A percentile compares a stretch with the other conserved stretches of the same genome.
phyloP scores from a whole-genome alignment of 1,140 invertebrate species.

The Drosophila grimshawi region DNA sequence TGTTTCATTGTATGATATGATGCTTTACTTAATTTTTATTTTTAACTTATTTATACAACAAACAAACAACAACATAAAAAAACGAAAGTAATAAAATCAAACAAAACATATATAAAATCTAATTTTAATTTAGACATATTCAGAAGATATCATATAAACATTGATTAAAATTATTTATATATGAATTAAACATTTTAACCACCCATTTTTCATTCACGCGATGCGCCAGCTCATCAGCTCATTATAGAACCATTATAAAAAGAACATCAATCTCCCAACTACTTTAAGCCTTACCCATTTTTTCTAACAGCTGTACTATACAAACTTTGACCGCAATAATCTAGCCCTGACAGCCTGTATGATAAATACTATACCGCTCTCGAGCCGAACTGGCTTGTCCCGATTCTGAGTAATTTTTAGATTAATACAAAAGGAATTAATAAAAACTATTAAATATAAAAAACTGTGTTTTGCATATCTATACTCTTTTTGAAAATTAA shows the following conservation, averaged over 20 bases:
- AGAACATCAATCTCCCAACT: slow-evolving; percentile 28
- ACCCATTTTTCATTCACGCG: slow-evolving; percentile 31
- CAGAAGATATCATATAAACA: slow-evolving; percentile 38
- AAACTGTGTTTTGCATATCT: slow-evolving; percentile 46
- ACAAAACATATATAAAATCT: slow-evolving; percentile 61
- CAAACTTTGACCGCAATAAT: slow-evolving; percentile 30
- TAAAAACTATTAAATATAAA: slow-evolving; percentile 39
- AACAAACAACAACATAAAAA: slow-evolving; percentile 56
- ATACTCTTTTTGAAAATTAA: slow-evolving; percentile 25
- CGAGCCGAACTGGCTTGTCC: slow-evolving; percentile 25
- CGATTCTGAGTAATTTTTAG: slow-evolving; percentile 16
- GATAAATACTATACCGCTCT: slow-evolving; percentile 26
- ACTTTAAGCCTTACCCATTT: slow-evolving; percentile 63
- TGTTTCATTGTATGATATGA: slow-evolving; percentile 84
- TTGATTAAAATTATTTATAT: slow-evolving; percentile 43
- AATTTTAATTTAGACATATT: slow-evolving; percentile 75
- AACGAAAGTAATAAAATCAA: slow-evolving; percentile 56
- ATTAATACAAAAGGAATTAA: slow-evolving; percentile 50
- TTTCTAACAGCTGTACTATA: slow-evolving; percentile 76
- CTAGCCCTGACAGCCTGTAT: slow-evolving; percentile 23
- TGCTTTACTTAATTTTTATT: slow-evolving; percentile 74
- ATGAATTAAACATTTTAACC: slow-evolving; percentile 60
- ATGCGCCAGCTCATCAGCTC: slow-evolving; percentile 15
- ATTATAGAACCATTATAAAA: slow-evolving; percentile 10
- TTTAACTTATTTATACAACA: slow-evolving; percentile 77